Evolutionary conservation across 1,140 invertebrate genomes (phyloP).

Genomic region (Hycleus cichorii): DNA sequence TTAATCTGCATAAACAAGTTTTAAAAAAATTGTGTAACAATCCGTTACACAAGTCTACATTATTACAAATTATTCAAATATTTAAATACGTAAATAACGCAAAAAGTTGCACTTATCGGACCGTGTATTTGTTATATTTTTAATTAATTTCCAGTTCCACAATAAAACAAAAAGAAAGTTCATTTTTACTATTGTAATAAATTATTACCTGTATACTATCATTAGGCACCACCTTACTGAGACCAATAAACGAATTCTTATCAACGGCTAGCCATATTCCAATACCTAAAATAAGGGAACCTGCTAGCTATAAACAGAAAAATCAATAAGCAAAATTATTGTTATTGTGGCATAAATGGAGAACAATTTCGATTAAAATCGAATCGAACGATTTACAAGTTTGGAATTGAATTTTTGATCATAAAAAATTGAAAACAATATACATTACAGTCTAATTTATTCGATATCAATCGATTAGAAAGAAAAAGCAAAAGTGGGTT

Average conservation of each 20-base stretch:
- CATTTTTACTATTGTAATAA: background rate
- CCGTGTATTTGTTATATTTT: background rate
- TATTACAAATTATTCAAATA: too few relatives aligned
- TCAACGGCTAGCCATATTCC: slow-evolving; percentile 72
- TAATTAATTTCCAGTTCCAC: background rate
- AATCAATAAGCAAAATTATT: slow-evolving; percentile 2
- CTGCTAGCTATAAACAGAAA: slow-evolving; percentile 55
- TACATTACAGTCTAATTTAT: slow-evolving; percentile 5
- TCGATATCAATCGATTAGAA: too few relatives aligned
- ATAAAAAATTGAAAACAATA: background rate
- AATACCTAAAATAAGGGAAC: slow-evolving; percentile 61
- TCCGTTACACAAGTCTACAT: too few relatives aligned
- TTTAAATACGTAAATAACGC: background rate
- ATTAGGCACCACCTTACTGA: slow-evolving; percentile 52
- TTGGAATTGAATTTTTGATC: background rate
- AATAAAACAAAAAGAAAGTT: background rate
- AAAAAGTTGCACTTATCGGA: background rate
- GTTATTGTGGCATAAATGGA: slow-evolving; percentile 7
- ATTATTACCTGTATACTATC: slow-evolving; percentile 52
- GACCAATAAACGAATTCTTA: slow-evolving; percentile 56
- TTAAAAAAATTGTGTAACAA: too few relatives aligned
- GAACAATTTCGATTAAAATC: background rate
- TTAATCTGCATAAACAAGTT: too few relatives aligned
- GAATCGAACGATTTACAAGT: background rate
- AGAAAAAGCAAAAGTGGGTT: too few relatives aligned